These are phyloP conservation scores for Araneus ventricosus DNA, from an alignment of 1,140 invertebrate genomes.

Conservation along the genomic window DNA sequence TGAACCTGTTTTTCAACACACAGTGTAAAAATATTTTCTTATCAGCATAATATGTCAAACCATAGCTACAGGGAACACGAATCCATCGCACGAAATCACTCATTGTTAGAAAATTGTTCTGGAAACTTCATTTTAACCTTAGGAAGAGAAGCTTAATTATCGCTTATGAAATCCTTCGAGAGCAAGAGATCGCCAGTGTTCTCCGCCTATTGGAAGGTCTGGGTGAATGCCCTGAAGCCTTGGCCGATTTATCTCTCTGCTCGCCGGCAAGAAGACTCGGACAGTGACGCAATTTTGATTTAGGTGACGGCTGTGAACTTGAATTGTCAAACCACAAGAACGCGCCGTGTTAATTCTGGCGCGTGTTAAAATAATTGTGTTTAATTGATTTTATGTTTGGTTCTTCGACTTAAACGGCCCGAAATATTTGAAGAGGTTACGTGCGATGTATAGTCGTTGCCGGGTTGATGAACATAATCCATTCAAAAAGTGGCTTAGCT, in stretches of 20 bases:
- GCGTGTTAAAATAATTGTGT: no score
- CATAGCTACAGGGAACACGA: neutral
- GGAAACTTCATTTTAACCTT: neutral
- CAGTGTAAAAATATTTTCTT: no score
- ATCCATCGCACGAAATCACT: neutral
- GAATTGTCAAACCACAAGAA: neutral
- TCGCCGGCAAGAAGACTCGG: neutral
- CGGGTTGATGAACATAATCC: no score
- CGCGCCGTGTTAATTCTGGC: no score
- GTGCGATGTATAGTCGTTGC: no score
- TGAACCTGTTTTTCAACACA: no score
- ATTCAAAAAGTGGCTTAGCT: no score
- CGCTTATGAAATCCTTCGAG: neutral
- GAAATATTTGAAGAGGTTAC: no score
- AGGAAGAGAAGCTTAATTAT: neutral
- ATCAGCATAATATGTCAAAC: neutral
- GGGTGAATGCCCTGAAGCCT: neutral
- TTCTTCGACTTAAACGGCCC: no score
- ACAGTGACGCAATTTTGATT: neutral
- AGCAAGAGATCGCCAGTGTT: neutral
- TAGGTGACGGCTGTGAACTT: neutral
- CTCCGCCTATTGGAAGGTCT: neutral
- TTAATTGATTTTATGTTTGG: no score
- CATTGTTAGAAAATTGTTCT: neutral
- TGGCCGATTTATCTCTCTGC: neutral